phyloP scores from a whole-genome alignment of 2,888 invertebrate genomes.

The Protula sp. region DNA sequence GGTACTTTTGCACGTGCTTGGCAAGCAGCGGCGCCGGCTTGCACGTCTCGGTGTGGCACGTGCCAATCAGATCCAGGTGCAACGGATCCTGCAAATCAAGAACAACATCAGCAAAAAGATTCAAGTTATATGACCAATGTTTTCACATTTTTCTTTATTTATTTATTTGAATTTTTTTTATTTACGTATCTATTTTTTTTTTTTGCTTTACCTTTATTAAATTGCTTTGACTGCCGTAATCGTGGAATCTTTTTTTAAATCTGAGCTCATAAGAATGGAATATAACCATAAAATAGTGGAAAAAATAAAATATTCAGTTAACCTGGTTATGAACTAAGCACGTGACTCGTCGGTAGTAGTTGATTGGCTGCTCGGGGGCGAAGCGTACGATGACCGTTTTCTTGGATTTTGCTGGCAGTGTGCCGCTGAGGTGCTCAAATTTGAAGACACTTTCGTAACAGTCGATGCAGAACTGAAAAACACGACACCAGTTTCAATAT shows the following conservation, averaged over 20 bases:
- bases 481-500: neutral
- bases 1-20: conserved; percentile 42
- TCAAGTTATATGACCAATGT: neutral
- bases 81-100: conserved; percentile 40
- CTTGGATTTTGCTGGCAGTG: conserved; percentile 35
- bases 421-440: conserved; percentile 35
- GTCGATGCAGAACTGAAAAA: conserved; percentile 48
- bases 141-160: neutral
- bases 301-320: conserved; percentile 1
- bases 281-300: neutral
- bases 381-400: conserved; percentile 41
- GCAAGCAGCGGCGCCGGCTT: conserved; percentile 47
- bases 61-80: conserved; percentile 49
- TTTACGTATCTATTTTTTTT: no score
- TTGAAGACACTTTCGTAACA: conserved; percentile 49
- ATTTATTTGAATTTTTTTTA: no score
- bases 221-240: no score
- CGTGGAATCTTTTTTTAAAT: no score
- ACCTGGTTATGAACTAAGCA: conserved; percentile 52
- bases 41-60: conserved; percentile 48
- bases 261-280: no score
- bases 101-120: neutral
- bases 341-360: conserved; percentile 45
- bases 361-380: conserved; percentile 44
- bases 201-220: no score